These are phyloP conservation scores for Pseudorasbora parva DNA, from an alignment of 2,113 vertebrate species.

Conservation along the genomic window DNA sequence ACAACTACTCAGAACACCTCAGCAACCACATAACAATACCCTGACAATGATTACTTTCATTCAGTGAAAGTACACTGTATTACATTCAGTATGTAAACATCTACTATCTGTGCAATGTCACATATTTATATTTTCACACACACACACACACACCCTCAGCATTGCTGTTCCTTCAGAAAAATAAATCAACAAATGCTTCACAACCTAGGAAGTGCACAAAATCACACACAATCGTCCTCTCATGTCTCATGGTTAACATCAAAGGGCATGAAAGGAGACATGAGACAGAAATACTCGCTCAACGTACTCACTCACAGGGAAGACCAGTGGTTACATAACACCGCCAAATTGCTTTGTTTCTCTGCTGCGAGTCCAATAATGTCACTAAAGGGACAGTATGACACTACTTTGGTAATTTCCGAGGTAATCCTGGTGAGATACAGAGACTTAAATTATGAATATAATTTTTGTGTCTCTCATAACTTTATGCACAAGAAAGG, in stretches of 20 bases:
- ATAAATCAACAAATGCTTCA: constrained; percentile 11
- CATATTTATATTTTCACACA: background rate
- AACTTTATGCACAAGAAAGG: constrained; percentile 28
- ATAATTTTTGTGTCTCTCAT: background rate
- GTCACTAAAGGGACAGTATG: constrained; percentile 17
- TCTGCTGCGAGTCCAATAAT: background rate
- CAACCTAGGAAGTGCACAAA: constrained; percentile 13
- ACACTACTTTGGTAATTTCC: constrained; percentile 15
- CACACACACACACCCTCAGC: background rate
- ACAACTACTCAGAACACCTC: background rate
- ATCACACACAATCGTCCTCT: constrained; percentile 7
- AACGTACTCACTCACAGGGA: background rate
- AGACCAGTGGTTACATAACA: constrained; percentile 28
- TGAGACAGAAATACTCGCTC: constrained; percentile 19
- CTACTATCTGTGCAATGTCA: background rate
- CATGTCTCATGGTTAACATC: constrained; percentile 33
- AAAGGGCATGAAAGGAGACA: constrained; percentile 31
- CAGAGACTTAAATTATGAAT: constrained; percentile 9
- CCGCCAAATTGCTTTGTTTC: constrained; percentile 14
- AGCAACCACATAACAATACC: background rate
- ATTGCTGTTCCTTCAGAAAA: background rate
- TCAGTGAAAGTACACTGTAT: no score
- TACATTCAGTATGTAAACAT: background rate
- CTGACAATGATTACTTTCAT: background rate
- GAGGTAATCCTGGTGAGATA: background rate